Evolutionary conservation across 2,888 invertebrate species (phyloP), one percentile per base, ranked within the genome.

Genomic region (Sceliomorpha sp.): DNA sequence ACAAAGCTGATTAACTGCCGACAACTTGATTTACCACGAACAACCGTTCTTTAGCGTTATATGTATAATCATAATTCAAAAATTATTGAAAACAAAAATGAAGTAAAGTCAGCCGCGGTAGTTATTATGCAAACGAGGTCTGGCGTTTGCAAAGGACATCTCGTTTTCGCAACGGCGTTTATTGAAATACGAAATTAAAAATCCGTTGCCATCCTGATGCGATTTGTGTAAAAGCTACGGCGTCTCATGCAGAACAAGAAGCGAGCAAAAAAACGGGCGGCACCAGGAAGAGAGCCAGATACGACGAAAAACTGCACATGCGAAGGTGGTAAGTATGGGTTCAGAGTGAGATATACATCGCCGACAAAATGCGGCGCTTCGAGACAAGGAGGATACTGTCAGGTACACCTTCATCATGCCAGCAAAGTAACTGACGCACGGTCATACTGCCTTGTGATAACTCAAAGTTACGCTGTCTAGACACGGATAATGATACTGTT

Each of bases 291-390:
- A 62, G 51, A 29, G 37, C 27, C 31, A 59, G 51, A 67, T 15
- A 60, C 55, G 40, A 63, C 14, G 29, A 42, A 69, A 63, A 67
- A 60, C 50, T 56, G 63, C 53, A 68, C 58, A 70, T 68, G 71
- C 63, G 70, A 77, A 74, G 62, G 56, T 79, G 78, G 77, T 80
- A 80, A 80, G 80, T 80, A 78, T 75, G 78, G 80, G 79, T 80
- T 80, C 74, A 79, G 74, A 68, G 77, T 71, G 67, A 77, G 80
- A 81, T 80, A 76, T 75, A 74, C 75, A 80, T 80, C 80, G 70
- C 72, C 68, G 69, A 60, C 67, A 59, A 60, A 66, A 66, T 55
- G 59, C 55, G 59, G 48, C 48, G 67, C 67, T 59, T 44, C 48
- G 48, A 47, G 67, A 67, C 59, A 55, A 53, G 60, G 55, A 60